Evolutionary conservation across 2,888 invertebrate genomes (phyloP).

Genomic region (Nomada goodeniana): DNA sequence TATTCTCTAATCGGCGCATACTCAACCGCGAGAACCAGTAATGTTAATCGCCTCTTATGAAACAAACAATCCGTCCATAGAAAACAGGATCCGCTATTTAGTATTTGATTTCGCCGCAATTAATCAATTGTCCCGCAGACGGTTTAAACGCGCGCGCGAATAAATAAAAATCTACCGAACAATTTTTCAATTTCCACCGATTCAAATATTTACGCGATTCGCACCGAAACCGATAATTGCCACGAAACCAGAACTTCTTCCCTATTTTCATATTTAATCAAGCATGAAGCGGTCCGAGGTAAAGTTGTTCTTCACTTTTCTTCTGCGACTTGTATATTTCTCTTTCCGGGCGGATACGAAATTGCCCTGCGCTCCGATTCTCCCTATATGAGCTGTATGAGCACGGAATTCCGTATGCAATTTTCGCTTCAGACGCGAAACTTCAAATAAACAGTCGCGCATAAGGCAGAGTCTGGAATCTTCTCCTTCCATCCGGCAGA

Average conservation of each 20-base stretch:
- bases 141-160: too few species aligned
- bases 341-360: not conserved
- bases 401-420: not conserved
- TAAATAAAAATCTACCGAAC: too few species aligned
- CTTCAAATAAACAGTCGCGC: conserved; percentile 1
- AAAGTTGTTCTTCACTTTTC: not conserved
- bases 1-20: conserved; percentile 8
- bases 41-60: conserved; percentile 43
- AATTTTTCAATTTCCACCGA: too few species aligned
- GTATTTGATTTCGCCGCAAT: not conserved
- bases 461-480: conserved; percentile 23
- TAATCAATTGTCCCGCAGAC: not conserved
- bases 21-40: conserved; percentile 12
- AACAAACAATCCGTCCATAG: not conserved
- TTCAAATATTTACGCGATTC: too few species aligned
- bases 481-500: conserved; percentile 5
- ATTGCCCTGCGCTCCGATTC: not conserved
- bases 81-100: conserved; percentile 5
- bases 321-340: not conserved
- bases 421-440: conserved; percentile 5
- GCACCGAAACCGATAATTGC: too few species aligned
- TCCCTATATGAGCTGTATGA: too few species aligned
- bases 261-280: not conserved
- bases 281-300: too few species aligned
- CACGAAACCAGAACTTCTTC: too few species aligned